Evolutionary conservation across 2,888 invertebrate species (phyloP).

Genomic region (Tenthredo distinguenda): DNA sequence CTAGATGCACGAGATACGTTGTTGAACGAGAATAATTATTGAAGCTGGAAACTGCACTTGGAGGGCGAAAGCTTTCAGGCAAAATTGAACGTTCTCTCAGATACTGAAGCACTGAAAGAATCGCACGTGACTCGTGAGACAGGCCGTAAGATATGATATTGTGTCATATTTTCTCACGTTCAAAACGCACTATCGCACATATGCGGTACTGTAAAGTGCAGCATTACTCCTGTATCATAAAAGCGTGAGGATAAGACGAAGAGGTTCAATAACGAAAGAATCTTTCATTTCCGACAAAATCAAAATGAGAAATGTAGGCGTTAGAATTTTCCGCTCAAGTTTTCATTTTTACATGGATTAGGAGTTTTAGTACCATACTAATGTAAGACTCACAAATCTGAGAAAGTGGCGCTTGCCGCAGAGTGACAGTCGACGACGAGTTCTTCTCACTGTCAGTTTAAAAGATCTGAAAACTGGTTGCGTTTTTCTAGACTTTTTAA

Average conservation of each 20-base stretch:
- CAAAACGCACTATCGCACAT: not conserved
- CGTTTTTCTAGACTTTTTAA: not conserved
- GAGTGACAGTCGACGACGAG: not conserved
- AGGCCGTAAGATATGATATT: constrained; percentile 3
- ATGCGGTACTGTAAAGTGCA: no score
- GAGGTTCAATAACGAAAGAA: not conserved
- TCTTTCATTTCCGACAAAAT: not conserved
- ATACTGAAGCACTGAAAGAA: constrained; percentile 1
- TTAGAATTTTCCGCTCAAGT: not conserved
- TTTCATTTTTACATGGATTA: not conserved
- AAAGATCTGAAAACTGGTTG: constrained; percentile 20
- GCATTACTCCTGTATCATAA: not conserved
- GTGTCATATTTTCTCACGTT: constrained; percentile 44
- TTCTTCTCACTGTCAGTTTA: not conserved
- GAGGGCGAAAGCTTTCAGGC: not conserved
- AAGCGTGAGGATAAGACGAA: not conserved
- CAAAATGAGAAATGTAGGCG: not conserved
- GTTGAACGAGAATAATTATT: not conserved
- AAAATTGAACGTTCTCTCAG: constrained; percentile 20
- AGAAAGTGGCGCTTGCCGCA: not conserved
- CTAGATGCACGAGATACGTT: not conserved
- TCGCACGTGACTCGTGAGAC: not conserved
- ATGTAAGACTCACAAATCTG: not conserved
- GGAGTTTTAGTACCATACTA: not conserved
- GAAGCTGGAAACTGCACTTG: not conserved